Evolutionary conservation across 2,888 invertebrate species (phyloP), one percentile per base, ranked within the genome.

Genomic region (Ctena decussata): DNA sequence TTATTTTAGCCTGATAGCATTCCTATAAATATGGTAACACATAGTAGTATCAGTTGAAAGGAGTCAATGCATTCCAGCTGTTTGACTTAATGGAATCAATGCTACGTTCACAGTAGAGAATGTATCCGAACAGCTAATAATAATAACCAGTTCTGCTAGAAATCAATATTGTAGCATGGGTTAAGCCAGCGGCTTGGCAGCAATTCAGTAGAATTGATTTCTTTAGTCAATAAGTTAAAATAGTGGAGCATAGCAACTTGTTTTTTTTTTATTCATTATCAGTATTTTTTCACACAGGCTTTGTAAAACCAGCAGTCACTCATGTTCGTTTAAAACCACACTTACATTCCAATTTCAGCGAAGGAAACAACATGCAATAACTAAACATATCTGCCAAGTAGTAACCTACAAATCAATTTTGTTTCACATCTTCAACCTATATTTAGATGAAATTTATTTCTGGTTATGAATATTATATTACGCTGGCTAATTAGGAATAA

Each of bases 61-160:
- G 24, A 30, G 21, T 27, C 15, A 57, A 27, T 57, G 24, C 57
- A 24, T 57, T 30, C 57, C 57, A 27, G 57, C 65, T 35, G 65
- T 18, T 35, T 65, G 65, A 11, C 35, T 57, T 65, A 35, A 32
- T 65, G 65, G 65, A 65, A 65, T 65, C 65, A 18, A n/a, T 65
- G 65, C 8, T 65, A 65, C 24, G 21, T 65, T 65, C 35, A 65
- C 35, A 65, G 57, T 65, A 18, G 72, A 84, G 77, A 57, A 53
- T 77, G 74, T 80, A 80, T 82, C 85, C 78, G 82, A 80, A 84
- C 70, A 69, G 78, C 85, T 85, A 80, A 85, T 87, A 82, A 87
- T 87, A 87, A 87, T 87, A 87, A 85, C 80, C 83, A 83, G 83
- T 87, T 83, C 81, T 69, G 75, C 78, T 81, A 72, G 76, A 87